These are phyloP conservation scores for Psilopogon haemacephalus DNA, from an alignment of 2,113 vertebrate genomes.

Conservation along the genomic window DNA sequence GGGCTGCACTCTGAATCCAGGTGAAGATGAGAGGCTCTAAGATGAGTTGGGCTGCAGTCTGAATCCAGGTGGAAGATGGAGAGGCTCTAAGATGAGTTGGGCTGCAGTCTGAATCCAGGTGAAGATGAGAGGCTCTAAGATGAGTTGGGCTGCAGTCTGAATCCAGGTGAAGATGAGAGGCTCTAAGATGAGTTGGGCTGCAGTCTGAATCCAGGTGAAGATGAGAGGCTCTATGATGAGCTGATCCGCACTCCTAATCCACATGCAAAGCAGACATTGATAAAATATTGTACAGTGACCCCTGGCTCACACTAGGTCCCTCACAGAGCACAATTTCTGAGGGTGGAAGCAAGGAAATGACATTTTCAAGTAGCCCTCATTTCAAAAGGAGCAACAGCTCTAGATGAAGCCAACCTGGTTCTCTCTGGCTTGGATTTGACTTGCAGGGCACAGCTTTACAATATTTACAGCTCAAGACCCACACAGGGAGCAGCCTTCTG, in stretches of 20 bases:
- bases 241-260: neutral
- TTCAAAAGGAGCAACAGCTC: slow-evolving; percentile 44
- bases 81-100: slow-evolving; percentile 43
- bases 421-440: slow-evolving; percentile 39
- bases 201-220: neutral
- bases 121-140: no score
- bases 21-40: no score
- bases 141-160: neutral
- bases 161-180: slow-evolving; percentile 41
- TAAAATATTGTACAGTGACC: slow-evolving; percentile 49
- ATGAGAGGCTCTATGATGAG: no score
- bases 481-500: slow-evolving; percentile 14
- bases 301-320: slow-evolving; percentile 32
- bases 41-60: no score
- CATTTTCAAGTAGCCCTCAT: slow-evolving; percentile 34
- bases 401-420: slow-evolving; percentile 49
- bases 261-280: slow-evolving; percentile 69
- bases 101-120: slow-evolving; percentile 16
- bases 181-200: slow-evolving; percentile 48
- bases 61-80: slow-evolving; percentile 52
- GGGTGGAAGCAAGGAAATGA: neutral
- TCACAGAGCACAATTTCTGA: slow-evolving; percentile 27
- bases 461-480: slow-evolving; percentile 59
- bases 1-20: slow-evolving; percentile 41
- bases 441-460: slow-evolving; percentile 53